Evolutionary conservation across 2,888 invertebrate genomes (phyloP), one percentile per base, ranked within the genome.

Genomic region (Lottia scabra): DNA sequence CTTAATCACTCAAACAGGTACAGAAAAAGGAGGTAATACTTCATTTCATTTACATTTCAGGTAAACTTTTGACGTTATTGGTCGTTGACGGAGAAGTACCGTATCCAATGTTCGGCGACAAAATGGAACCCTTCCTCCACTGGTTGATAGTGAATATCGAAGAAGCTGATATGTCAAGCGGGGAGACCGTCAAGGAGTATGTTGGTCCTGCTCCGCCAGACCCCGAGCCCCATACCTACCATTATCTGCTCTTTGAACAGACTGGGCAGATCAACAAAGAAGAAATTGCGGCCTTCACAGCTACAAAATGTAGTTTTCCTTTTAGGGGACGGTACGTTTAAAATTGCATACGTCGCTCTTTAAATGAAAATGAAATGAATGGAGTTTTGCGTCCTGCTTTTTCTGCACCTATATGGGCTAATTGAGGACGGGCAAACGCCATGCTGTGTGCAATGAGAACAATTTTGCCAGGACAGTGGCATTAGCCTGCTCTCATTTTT

Each of bases 101-200:
- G 0, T 30, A 56, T n/a, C 68, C 70, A 6, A 66, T 70, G 26
- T 75, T 76, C 30, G 81, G 80, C 30, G 80, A 74, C 67, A 38
- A 56, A 15, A 70, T 63, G 0, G 64, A 72, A 6, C 81, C 81
- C 8, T 68, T 80, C 30, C 67, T 78, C 16, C 81, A 80, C 66
- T 81, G 81, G 82, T 63, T 78, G 27, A 76, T 81, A 10, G 67
- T 76, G 62, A 82, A 82, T 71, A 81, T 81, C 63, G 67, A 68
- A 23, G 72, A 78, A 46, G 80, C 75, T 6, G 72, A 77, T 44
- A 69, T 81, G 16, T 68, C 71, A 10, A 70, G 70, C 8, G 82
- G 82, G 27, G 71, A 81, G 56, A 73, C 68, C 12, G 73, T 80
- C 8, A 70, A 68, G 45, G 26, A 30, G 0, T 82, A 82, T 71